Conservation (phyloP, 2,113 vertebrate genomes). For the Pseudorectes ferrugineus region DNA sequence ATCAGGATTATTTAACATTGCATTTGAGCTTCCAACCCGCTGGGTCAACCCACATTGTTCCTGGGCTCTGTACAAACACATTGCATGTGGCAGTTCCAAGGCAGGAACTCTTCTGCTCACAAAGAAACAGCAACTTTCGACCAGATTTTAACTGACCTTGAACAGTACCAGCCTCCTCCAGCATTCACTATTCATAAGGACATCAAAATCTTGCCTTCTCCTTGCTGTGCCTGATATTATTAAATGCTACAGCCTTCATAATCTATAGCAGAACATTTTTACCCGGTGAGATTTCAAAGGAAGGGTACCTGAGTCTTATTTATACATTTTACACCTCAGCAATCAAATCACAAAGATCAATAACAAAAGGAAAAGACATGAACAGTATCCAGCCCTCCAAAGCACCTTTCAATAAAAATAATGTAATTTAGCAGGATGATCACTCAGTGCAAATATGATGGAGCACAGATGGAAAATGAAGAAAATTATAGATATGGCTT, state of each 20-base stretch:
- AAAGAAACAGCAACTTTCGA: not conserved
- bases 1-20: not conserved
- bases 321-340: conserved; percentile 29
- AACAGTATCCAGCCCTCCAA: conserved; percentile 4
- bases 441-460: conserved; percentile 51
- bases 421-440: conserved; percentile 42
- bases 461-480: conserved; percentile 47
- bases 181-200: conserved; percentile 33
- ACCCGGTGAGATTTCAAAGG: conserved; percentile 30
- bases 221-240: conserved; percentile 4
- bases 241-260: conserved; percentile 46
- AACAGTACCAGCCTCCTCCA: not conserved
- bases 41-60: not conserved
- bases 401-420: conserved; percentile 58
- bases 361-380: conserved; percentile 19
- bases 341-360: conserved; percentile 27
- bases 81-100: not conserved
- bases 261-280: conserved; percentile 29
- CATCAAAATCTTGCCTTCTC: conserved; percentile 41
- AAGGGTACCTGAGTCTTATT: conserved; percentile 6
- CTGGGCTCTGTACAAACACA: not conserved
- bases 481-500: conserved; percentile 14
- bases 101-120: not conserved
- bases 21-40: not conserved
- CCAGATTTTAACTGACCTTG: conserved; percentile 26